These are phyloP conservation scores for Nasonovia ribisnigri DNA, from an alignment of 2,888 invertebrate species.

Conservation along the genomic window DNA sequence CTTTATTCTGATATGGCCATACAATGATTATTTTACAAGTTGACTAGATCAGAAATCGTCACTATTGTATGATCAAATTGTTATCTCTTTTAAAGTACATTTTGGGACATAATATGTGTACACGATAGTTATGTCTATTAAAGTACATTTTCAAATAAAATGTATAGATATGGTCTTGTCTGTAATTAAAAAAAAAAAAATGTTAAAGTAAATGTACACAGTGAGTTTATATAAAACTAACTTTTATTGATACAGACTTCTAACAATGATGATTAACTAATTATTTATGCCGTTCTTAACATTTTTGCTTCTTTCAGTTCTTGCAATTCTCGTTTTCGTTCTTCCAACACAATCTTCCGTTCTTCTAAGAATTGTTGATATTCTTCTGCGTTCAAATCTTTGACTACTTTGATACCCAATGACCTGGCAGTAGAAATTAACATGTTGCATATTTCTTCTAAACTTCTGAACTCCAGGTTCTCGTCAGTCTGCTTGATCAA, in stretches of 20 bases:
- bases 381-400: constrained; percentile 81
- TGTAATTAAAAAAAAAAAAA: not conserved
- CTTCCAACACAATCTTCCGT: constrained; percentile 78
- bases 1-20: too few relatives aligned
- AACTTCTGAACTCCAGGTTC: constrained; percentile 75
- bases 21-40: not conserved
- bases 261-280: constrained; percentile 21
- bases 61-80: not conserved
- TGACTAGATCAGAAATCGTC: not conserved
- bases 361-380: constrained; percentile 86
- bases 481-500: constrained; percentile 93
- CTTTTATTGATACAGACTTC: constrained; percentile 41
- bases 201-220: not conserved
- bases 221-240: constrained; percentile 12
- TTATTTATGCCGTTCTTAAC: constrained; percentile 78
- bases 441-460: constrained; percentile 84
- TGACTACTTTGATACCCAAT: constrained; percentile 89
- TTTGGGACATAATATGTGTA: not conserved
- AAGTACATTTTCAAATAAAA: not conserved
- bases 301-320: constrained; percentile 91
- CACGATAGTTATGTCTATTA: not conserved
- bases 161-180: not conserved
- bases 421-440: constrained; percentile 83
- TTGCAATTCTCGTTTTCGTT: constrained; percentile 82
- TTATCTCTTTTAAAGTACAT: not conserved